phyloP scores from a whole-genome alignment of 2,888 invertebrate genomes.

The Nudaria mundana region DNA sequence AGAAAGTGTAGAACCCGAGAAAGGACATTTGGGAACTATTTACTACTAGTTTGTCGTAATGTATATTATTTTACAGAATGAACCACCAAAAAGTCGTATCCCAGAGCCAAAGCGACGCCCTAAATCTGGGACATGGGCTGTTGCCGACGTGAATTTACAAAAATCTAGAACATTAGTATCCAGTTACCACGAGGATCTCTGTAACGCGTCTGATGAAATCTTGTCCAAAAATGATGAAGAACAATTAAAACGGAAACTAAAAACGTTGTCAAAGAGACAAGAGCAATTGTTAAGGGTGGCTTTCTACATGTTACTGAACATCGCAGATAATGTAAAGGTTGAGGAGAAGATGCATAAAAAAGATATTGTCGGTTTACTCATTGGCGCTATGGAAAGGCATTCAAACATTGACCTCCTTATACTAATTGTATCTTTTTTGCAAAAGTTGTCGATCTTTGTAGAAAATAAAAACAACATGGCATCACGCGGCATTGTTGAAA shows the following conservation, averaged over 20 bases:
- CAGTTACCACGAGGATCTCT: slow-evolving; percentile 85
- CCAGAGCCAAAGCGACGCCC: slow-evolving; percentile 87
- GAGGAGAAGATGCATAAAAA: slow-evolving; percentile 99
- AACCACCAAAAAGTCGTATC: slow-evolving; percentile 85
- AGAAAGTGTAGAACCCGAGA: no score
- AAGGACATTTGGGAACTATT: no score
- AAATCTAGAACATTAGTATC: slow-evolving; percentile 83
- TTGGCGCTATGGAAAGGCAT: slow-evolving; percentile 93
- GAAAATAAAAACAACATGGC: slow-evolving; percentile 97
- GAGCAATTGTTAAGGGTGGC: slow-evolving; percentile 95
- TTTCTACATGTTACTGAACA: slow-evolving; percentile 95
- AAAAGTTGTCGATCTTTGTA: slow-evolving; percentile 95
- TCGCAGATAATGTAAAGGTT: slow-evolving; percentile 96
- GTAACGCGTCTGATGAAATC: slow-evolving; percentile 72
- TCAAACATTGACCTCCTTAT: slow-evolving; percentile 92
- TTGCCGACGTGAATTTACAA: slow-evolving; percentile 76
- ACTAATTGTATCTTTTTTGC: slow-evolving; percentile 95
- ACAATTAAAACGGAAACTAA: slow-evolving; percentile 88
- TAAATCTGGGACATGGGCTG: slow-evolving; percentile 88
- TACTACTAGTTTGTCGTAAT: no score
- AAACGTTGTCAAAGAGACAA: slow-evolving; percentile 93
- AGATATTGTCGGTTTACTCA: slow-evolving; percentile 92
- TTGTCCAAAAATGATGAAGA: slow-evolving; percentile 85
- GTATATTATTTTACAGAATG: slow-evolving; percentile 58
- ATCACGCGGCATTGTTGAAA: slow-evolving; percentile 89